Percentiles rank a stretch among this genome's conserved stretches.
Evolutionary conservation across 2,888 invertebrate genomes (phyloP).

Genomic region (Drosophila seclusa): DNA sequence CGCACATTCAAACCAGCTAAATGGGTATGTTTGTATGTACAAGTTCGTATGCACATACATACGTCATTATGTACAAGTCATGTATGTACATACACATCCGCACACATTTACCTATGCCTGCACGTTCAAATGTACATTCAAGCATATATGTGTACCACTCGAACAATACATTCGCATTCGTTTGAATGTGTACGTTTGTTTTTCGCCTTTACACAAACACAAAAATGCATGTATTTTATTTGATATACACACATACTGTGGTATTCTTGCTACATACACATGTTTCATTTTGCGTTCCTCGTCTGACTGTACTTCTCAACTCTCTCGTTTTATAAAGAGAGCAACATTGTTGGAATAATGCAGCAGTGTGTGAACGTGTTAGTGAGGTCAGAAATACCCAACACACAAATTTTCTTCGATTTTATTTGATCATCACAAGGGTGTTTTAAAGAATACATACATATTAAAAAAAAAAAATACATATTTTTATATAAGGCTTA

Average conservation of each 20-base stretch:
- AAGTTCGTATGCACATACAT: slow-evolving; percentile 4
- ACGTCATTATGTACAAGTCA: slow-evolving; percentile 4
- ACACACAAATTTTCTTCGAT: slow-evolving; percentile 56
- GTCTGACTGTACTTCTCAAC: slow-evolving; percentile 75
- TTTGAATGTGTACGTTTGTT: slow-evolving; percentile 48
- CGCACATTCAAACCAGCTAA: slow-evolving; percentile 7
- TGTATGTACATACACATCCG: slow-evolving; percentile 9
- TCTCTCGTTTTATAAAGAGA: slow-evolving; percentile 62
- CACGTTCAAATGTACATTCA: slow-evolving; percentile 35
- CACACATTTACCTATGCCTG: slow-evolving; percentile 31
- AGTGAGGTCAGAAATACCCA: slow-evolving; percentile 71
- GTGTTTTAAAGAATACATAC: slow-evolving; percentile 36
- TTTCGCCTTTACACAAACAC: slow-evolving; percentile 60
- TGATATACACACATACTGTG: slow-evolving; percentile 58
- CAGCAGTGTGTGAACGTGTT: slow-evolving; percentile 67
- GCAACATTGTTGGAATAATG: slow-evolving; percentile 61
- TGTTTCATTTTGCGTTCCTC: slow-evolving; percentile 74
- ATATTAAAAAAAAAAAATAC: neutral
- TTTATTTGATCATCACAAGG: slow-evolving; percentile 49
- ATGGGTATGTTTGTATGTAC: slow-evolving; percentile 14
- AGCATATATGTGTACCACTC: slow-evolving; percentile 36
- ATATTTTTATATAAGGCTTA: neutral
- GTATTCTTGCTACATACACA: slow-evolving; percentile 65
- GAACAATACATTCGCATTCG: slow-evolving; percentile 44
- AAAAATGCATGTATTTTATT: slow-evolving; percentile 62